Base-by-base conservation (phyloP, 2,888 invertebrate species). In the Elmis aenea region DNA sequence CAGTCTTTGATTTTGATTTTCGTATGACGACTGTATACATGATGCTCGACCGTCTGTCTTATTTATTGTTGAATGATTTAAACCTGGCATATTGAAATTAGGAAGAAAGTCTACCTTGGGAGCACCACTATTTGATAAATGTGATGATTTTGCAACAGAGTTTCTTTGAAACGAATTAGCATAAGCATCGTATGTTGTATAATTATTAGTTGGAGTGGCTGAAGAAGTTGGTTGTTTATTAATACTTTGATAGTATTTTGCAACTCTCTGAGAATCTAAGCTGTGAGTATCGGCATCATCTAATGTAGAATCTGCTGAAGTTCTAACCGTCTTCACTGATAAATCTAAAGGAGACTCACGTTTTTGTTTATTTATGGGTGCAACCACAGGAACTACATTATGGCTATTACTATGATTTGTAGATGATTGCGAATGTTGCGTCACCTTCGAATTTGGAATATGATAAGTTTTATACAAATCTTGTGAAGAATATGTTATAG, bases 321-420 rank as follows among this genome's bases (percentile, higher is more conserved):
- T 89, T 61, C 88, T 81, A 0, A 91, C 83, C 1, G 90, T 91
- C 64, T 91, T 90, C 26, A 91, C 87, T 0, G 91, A 91, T 32
- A 92, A 72, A 68, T 92, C 92, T 40, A 92, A 68, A 0, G 90
- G 91, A 5, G 87, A 88, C 64, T 85, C 85, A 20, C 81, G 73
- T 59, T 82, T 83, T 18, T 62, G 62, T 39, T 66, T 54, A 5
- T 50, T 28, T 55, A 70, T 67, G 50, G 70, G 26, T 3, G 37
- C 28, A 5, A 52, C 28, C 16, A 46, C 37, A 24, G 41, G 46
- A 26, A 50, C 39, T 15, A 48, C 36, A 12, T 2, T 20, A 3
- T 13, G n/a, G 11, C 12, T 6, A 27, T 11, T 35, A 21, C 31
- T 23, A 22, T 37, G 33, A 8, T 14, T 10, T n/a, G 15, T n/a